Evolutionary conservation across 2,113 vertebrate genomes (phyloP).

Genomic region (Perca schrenkii): DNA sequence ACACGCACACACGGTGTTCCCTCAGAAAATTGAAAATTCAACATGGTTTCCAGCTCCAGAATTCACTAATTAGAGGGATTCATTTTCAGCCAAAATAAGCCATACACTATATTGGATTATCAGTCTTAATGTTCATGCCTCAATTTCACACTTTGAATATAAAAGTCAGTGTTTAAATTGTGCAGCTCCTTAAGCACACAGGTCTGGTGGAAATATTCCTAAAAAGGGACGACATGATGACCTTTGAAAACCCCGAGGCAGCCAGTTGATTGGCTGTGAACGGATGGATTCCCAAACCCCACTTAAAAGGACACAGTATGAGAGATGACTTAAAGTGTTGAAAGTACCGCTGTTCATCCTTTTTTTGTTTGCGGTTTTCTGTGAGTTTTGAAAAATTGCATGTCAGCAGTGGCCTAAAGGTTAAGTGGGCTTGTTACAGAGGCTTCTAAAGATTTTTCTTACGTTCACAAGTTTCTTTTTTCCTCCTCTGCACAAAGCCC

Average conservation of each 20-base stretch:
- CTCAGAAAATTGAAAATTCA: conserved; percentile 17
- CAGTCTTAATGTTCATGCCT: neutral
- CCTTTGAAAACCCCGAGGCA: conserved; percentile 12
- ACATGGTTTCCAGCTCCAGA: conserved; percentile 3
- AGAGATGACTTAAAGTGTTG: neutral
- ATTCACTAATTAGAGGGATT: conserved; percentile 12
- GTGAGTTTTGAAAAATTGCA: neutral
- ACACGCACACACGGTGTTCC: neutral
- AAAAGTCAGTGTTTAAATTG: neutral
- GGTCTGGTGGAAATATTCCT: neutral
- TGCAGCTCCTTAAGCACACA: neutral
- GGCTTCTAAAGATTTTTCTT: neutral
- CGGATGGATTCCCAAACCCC: neutral
- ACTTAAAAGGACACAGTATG: neutral
- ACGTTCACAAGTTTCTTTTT: neutral
- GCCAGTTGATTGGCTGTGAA: conserved; percentile 2
- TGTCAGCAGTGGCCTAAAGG: neutral
- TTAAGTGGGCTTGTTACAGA: neutral
- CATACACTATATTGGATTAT: neutral
- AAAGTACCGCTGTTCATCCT: neutral
- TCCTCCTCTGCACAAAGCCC: neutral
- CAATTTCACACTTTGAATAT: neutral
- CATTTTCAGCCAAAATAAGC: conserved; percentile 7
- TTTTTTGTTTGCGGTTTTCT: neutral
- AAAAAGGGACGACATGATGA: neutral